Evolutionary conservation across 2,797 vertebrate species (phyloP).

Genomic region (Margarornis squamiger): DNA sequence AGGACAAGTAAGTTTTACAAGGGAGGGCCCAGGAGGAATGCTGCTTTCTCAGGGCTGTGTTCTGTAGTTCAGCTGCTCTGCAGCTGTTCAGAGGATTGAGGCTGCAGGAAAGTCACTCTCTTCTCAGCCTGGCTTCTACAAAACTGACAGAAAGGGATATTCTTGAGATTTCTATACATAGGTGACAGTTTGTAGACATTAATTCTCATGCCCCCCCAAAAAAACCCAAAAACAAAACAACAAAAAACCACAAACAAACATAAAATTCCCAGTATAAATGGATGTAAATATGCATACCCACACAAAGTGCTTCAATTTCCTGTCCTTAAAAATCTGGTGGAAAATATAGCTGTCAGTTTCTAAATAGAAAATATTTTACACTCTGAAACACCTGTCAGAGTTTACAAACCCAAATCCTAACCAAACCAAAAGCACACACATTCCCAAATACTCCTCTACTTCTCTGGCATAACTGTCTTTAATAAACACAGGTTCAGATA

Average conservation of each 20-base stretch:
- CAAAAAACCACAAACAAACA: not conserved
- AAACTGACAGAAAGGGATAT: not conserved
- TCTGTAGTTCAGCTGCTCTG: not conserved
- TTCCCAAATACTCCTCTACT: not conserved
- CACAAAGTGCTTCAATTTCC: fast-evolving
- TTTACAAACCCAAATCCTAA: not conserved
- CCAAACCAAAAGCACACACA: not conserved
- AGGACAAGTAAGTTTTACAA: not conserved
- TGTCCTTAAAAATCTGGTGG: not conserved
- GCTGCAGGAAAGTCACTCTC: not conserved
- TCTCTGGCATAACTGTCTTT: not conserved
- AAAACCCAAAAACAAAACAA: no score
- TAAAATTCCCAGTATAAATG: not conserved
- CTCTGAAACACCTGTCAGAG: not conserved
- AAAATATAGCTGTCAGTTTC: not conserved
- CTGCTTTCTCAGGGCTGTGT: not conserved
- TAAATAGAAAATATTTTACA: not conserved
- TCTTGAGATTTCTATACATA: not conserved
- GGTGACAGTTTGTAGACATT: not conserved
- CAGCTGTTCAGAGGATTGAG: not conserved
- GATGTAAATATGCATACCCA: not conserved
- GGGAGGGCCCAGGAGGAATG: not conserved
- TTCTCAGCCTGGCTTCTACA: not conserved
- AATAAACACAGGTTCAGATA: not conserved
- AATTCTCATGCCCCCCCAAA: fast-evolving